Base-by-base conservation (phyloP, 2,888 invertebrate genomes). In the Diabrotica balteata region DNA sequence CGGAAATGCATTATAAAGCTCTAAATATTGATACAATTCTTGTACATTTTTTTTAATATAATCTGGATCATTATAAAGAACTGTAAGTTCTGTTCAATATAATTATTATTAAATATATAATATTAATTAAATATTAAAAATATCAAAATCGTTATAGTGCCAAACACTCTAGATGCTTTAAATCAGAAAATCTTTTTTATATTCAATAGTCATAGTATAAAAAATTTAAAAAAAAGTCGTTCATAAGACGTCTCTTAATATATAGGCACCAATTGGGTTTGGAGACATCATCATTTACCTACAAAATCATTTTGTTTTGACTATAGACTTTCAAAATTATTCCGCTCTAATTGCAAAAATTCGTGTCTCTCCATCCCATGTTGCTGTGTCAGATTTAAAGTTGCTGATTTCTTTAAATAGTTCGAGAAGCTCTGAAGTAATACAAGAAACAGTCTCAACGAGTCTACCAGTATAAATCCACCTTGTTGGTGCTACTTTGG, bases 91-190 rank as follows among this genome's bases (percentile, higher is more conserved):
- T 45, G 65, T 63, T n/a, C n/a, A n/a, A n/a, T n/a, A n/a, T n/a
- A n/a, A n/a, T n/a, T n/a, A n/a, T n/a, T n/a, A n/a, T n/a, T n/a
- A n/a, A n/a, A n/a, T n/a, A n/a, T n/a, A n/a, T n/a, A n/a, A n/a
- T n/a, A n/a, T n/a, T n/a, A n/a, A n/a, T n/a, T n/a, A 63, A 67
- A 63, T 68, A 60, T 65, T 68, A 32, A 65, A 65, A 68, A 60
- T 65, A 54, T 68, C 65, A 68, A 68, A 59, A 60, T 68, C 54
- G 59, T n/a, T 51, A 68, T 68, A 4, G 17, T 45, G 66, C 57
- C n/a, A n/a, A n/a, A n/a, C n/a, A n/a, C n/a, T n/a, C n/a, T n/a
- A 60, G 57, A 59, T 65, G 52, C 57, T 60, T 60, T 60, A 68
- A 65, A 51, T 68, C 60, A 50, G 53, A 65, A 60, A 68, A 65